These are phyloP conservation scores for Bedellia somnulentella DNA, from an alignment of 2,888 invertebrate genomes.

Conservation along the genomic window DNA sequence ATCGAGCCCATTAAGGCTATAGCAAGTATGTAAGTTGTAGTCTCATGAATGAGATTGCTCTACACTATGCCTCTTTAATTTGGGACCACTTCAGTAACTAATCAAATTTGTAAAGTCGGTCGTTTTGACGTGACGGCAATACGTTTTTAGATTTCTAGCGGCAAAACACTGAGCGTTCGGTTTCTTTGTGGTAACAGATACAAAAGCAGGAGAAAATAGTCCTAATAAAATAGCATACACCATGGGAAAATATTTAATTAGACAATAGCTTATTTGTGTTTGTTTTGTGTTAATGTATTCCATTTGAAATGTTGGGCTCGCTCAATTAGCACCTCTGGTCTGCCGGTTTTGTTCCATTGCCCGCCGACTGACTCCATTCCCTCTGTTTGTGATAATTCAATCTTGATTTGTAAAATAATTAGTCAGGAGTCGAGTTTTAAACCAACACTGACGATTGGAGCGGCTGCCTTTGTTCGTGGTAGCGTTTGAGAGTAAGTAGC, in stretches of 20 bases:
- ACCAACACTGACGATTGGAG: constrained; percentile 4
- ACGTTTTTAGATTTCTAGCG: constrained; percentile 25
- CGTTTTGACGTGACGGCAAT: constrained; percentile 16
- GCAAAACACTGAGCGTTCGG: constrained; percentile 24
- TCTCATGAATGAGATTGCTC: too few relatives aligned
- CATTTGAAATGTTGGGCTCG: constrained; percentile 38
- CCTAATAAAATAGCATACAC: constrained; percentile 20
- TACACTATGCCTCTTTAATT: too few relatives aligned
- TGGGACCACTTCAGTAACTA: constrained; percentile 53
- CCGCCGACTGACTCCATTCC: constrained; percentile 16
- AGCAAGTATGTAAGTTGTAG: constrained; percentile 38
- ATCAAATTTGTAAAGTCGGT: constrained; percentile 55
- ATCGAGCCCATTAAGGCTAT: constrained; percentile 34
- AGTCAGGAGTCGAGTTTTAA: constrained; percentile 13
- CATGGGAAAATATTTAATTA: constrained; percentile 61
- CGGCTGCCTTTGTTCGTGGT: constrained; percentile 8
- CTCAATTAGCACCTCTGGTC: constrained; percentile 45
- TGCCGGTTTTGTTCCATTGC: constrained; percentile 33
- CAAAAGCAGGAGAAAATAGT: constrained; percentile 21
- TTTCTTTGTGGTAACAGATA: constrained; percentile 31
- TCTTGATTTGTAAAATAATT: constrained; percentile 24
- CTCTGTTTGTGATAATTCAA: constrained; percentile 46
- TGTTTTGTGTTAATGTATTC: constrained; percentile 56
- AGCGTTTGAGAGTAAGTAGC: constrained; percentile 9
- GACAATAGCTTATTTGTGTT: constrained; percentile 59